Percentiles rank a stretch among this genome's conserved stretches.
These are phyloP conservation scores for Megastigmus dorsalis DNA, from an alignment of 2,888 invertebrate genomes.

Conservation along the genomic window DNA sequence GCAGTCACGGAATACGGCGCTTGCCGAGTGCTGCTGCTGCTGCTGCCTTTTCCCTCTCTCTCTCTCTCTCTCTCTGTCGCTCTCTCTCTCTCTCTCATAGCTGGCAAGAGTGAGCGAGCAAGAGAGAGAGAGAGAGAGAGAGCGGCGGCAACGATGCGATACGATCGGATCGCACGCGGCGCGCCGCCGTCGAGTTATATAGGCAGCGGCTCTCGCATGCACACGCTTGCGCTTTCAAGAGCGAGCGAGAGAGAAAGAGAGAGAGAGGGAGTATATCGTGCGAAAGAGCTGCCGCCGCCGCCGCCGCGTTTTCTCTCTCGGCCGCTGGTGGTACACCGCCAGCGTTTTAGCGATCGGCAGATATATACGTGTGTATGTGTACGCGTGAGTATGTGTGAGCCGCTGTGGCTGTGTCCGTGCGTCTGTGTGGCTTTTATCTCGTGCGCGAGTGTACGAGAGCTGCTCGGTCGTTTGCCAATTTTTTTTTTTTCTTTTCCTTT, in stretches of 20 bases:
- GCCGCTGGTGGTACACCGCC: background rate
- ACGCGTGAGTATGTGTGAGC: too few relatives aligned
- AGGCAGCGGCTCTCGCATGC: background rate
- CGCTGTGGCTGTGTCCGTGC: background rate
- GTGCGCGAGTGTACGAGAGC: background rate
- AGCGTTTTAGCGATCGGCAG: constrained; percentile 6
- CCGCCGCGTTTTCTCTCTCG: too few relatives aligned
- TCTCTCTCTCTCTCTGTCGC: background rate
- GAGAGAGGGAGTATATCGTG: too few relatives aligned
- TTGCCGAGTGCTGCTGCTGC: too few relatives aligned
- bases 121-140: background rate
- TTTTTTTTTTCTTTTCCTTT: background rate
- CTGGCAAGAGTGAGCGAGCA: too few relatives aligned
- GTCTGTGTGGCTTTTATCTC: constrained; percentile 18
- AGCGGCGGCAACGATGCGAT: background rate
- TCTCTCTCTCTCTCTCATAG: background rate
- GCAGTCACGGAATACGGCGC: constrained; percentile 45
- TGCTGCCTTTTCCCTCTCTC: too few relatives aligned
- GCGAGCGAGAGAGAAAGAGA: too few relatives aligned
- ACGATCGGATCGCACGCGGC: constrained; percentile 14
- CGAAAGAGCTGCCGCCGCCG: constrained; percentile 26
- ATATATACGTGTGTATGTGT: too few relatives aligned
- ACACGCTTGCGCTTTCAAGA: too few relatives aligned
- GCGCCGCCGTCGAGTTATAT: too few relatives aligned
- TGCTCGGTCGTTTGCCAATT: constrained; percentile 12